phyloP scores from a whole-genome alignment of 2,888 invertebrate species.

The Mamestra brassicae region DNA sequence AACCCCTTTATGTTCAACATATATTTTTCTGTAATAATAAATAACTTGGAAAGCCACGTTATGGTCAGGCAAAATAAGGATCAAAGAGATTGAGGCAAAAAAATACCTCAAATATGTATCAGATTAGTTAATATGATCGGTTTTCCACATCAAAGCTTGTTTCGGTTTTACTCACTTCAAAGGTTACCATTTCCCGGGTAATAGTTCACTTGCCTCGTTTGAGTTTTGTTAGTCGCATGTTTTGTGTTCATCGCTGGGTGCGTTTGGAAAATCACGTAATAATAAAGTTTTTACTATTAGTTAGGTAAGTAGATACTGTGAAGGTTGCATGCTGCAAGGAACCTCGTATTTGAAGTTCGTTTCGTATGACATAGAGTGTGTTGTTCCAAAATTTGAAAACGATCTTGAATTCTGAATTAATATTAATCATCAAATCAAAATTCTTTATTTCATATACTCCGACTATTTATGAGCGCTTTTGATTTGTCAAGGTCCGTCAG shows the following conservation, averaged over 20 bases:
- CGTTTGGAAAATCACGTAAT: not conserved
- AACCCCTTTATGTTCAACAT: too few species aligned
- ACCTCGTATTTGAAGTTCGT: too few species aligned
- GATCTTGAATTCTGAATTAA: not conserved
- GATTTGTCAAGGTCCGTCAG: too few species aligned
- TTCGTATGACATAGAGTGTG: not conserved
- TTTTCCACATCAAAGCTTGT: slow-evolving; percentile 26
- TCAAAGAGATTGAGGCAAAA: slow-evolving; percentile 11
- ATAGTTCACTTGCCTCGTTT: not conserved
- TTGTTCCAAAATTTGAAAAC: not conserved
- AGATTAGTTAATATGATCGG: slow-evolving; percentile 13
- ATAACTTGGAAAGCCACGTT: not conserved
- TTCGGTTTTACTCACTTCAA: slow-evolving; percentile 28
- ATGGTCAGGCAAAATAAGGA: not conserved
- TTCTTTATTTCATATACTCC: too few species aligned
- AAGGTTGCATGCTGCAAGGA: too few species aligned
- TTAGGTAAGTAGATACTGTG: too few species aligned
- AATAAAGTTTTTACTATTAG: not conserved
- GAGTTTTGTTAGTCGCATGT: not conserved
- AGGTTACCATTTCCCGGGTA: not conserved
- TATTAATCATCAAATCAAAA: not conserved
- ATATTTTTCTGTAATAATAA: not conserved
- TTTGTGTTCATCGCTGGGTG: not conserved
- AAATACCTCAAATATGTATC: not conserved
- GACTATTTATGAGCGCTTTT: too few species aligned